Evolutionary conservation across 2,888 invertebrate species (phyloP), one percentile per base, ranked within the genome.

Genomic region (Ectemnius lituratus): DNA sequence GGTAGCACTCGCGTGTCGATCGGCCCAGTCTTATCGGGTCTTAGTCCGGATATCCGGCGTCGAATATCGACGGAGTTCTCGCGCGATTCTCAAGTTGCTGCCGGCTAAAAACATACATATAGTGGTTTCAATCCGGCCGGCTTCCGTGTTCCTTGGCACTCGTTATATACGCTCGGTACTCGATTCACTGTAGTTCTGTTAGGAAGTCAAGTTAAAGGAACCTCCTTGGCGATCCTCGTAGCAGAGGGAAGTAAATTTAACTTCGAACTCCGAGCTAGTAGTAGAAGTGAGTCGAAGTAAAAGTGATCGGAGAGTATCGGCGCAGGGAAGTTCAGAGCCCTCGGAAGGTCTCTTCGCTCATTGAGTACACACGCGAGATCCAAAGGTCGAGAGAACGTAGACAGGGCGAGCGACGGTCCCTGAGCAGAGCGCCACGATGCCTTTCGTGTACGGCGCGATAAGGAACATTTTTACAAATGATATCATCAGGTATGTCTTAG

Each of bases 401-500:
- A 61, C 65, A 37, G 8, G 37, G 37, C n/a, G 14, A n/a, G 60
- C 18, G 46, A 8, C 4, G 46, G 45, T 46, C 46, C 27, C 28
- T 45, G 64, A 67, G 11, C 49, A 66, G 70, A 63, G 49, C 23
- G 59, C 64, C 52, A 58, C 71, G 73, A 69, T 23, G 68, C 27
- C 61, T 64, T 78, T 75, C 70, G 74, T 77, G 68, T 73, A 11
- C 37, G 76, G 67, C 67, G 69, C 56, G 65, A 62, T 74, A 70
- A 74, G 67, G 76, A 71, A 81, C 78, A 78, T 85, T 87, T 88
- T 87, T 86, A 86, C 84, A 82, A 82, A 81, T 37, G 82, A 86
- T 86, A 88, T 88, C 86, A 87, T 87, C 86, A 84, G 87, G 84
- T 88, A 86, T 82, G 84, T 88, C 78, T 84, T 86, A 88, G 86